phyloP scores from a whole-genome alignment of 2,113 vertebrate genomes.

The Syngnathus scovelli region DNA sequence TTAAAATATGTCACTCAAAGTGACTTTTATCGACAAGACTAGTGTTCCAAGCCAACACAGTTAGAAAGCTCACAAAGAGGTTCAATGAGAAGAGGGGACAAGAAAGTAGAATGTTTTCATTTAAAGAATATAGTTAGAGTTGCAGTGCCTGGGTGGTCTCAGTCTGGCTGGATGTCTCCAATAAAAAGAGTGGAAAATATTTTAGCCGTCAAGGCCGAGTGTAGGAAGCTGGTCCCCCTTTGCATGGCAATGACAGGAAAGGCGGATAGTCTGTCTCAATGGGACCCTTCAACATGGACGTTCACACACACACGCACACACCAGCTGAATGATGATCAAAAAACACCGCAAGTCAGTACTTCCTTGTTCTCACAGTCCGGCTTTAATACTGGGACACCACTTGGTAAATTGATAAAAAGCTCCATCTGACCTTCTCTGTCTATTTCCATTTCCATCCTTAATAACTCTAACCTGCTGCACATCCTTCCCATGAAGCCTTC shows the following conservation, averaged over 20 bases:
- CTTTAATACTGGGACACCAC: background rate
- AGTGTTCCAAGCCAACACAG: slow-evolving; percentile 17
- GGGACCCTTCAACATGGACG: slow-evolving; percentile 62
- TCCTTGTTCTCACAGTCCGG: slow-evolving; percentile 36
- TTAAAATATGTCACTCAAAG: slow-evolving; percentile 67
- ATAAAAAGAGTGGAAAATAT: slow-evolving; percentile 74
- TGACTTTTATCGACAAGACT: slow-evolving; percentile 55
- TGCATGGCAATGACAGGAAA: slow-evolving; percentile 72
- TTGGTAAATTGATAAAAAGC: background rate
- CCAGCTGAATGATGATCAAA: slow-evolving; percentile 42
- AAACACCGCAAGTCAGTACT: slow-evolving; percentile 57
- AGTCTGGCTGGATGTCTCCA: slow-evolving; percentile 47
- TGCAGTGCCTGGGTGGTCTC: background rate
- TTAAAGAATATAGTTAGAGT: slow-evolving; percentile 11
- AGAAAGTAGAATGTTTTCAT: slow-evolving; percentile 15
- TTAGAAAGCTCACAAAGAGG: slow-evolving; percentile 10
- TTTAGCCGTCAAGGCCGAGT: slow-evolving; percentile 72
- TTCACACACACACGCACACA: slow-evolving; percentile 19
- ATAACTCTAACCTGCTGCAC: too few relatives aligned
- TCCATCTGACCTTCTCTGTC: too few relatives aligned
- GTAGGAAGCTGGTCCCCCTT: slow-evolving; percentile 67
- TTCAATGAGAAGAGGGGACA: background rate
- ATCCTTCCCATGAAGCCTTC: too few relatives aligned
- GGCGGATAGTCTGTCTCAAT: slow-evolving; percentile 58
- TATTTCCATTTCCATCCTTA: too few relatives aligned